phyloP scores from a whole-genome alignment of 1,140 invertebrate genomes.

The Aphidius ervi region DNA sequence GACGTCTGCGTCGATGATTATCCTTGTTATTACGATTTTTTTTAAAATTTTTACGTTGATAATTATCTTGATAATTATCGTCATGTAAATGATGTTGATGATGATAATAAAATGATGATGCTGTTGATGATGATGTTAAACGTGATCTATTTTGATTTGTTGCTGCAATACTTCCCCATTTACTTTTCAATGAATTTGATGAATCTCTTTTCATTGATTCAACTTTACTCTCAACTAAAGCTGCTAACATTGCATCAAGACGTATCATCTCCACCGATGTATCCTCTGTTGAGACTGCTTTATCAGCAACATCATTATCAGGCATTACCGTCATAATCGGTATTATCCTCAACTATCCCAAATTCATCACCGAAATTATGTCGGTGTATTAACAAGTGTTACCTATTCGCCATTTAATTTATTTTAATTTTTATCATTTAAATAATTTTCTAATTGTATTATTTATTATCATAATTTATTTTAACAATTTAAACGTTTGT shows the following conservation, averaged over 20 bases:
- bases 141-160: constrained; percentile 40
- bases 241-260: constrained; percentile 62
- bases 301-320: constrained; percentile 59
- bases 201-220: constrained; percentile 46
- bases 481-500: too few relatives aligned
- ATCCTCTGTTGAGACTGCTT: constrained; percentile 67
- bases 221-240: constrained; percentile 63
- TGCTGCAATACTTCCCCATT: constrained; percentile 39
- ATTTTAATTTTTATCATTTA: not conserved
- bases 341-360: not conserved
- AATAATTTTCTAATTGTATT: not conserved
- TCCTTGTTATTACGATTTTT: constrained; percentile 27
- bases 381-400: constrained; percentile 24
- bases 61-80: constrained; percentile 23
- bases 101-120: constrained; percentile 45
- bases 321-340: constrained; percentile 49
- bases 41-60: constrained; percentile 14
- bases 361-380: constrained; percentile 9
- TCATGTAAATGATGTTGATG: constrained; percentile 27
- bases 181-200: constrained; percentile 20
- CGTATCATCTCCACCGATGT: constrained; percentile 55
- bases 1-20: constrained; percentile 36
- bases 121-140: constrained; percentile 47
- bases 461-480: not conserved
- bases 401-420: constrained; percentile 12